Evolutionary conservation across 2,113 vertebrate genomes (phyloP).

Genomic region (Ammodytes dubius): DNA sequence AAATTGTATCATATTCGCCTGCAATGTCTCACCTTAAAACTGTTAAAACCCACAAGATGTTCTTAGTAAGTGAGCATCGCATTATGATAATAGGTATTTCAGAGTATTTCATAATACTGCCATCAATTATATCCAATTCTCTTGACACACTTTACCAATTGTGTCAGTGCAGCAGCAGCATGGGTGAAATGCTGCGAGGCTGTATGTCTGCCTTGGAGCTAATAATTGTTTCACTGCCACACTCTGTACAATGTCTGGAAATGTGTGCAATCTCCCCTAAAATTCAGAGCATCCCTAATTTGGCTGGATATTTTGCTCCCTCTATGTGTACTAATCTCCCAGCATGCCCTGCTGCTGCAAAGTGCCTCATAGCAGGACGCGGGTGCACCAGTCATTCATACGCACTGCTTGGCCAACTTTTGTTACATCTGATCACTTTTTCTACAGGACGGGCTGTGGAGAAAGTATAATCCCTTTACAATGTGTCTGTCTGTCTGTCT

Average conservation of each 20-base stretch:
- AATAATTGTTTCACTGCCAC: slow-evolving; percentile 10
- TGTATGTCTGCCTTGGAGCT: background rate
- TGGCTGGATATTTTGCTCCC: slow-evolving; percentile 12
- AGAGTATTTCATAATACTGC: background rate
- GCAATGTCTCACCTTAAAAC: no score
- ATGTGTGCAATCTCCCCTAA: background rate
- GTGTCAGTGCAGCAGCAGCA: background rate
- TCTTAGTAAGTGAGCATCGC: background rate
- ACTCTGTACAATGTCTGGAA: background rate
- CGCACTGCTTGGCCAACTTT: slow-evolving; percentile 8
- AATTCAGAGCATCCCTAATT: slow-evolving; percentile 3
- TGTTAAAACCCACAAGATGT: no score
- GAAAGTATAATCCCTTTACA: no score
- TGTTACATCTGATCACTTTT: background rate
- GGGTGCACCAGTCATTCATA: slow-evolving; percentile 7
- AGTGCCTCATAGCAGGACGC: slow-evolving; percentile 35
- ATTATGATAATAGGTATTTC: background rate
- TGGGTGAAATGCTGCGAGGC: background rate
- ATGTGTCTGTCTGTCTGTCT: no score
- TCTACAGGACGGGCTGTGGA: background rate
- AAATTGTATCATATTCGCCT: no score
- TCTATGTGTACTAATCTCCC: background rate
- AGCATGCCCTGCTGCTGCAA: slow-evolving; percentile 12
- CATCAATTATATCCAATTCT: background rate
- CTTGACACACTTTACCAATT: background rate